Conservation (phyloP, 2,888 invertebrate species). For the Mythimna albipuncta region DNA sequence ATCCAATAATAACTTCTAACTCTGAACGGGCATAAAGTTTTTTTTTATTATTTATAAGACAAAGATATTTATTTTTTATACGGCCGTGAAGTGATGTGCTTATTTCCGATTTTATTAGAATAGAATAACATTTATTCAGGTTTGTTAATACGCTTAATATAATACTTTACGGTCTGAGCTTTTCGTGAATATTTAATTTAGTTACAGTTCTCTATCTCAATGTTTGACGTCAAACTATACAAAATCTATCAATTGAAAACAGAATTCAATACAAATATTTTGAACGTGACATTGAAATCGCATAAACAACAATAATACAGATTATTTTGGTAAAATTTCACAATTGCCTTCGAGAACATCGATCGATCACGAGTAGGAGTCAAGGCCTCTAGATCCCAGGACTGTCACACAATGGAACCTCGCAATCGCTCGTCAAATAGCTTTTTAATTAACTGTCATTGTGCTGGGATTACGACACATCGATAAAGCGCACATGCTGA, state of each 20-base stretch:
- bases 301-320: conserved; percentile 47
- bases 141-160: neutral
- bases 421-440: conserved; percentile 77
- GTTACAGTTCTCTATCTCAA: conserved; percentile 14
- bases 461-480: conserved; percentile 68
- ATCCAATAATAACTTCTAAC: conserved; percentile 32
- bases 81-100: neutral
- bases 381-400: conserved; percentile 74
- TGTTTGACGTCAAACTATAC: conserved; percentile 52
- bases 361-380: conserved; percentile 62
- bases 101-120: conserved; percentile 34
- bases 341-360: conserved; percentile 57
- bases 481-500: conserved; percentile 19
- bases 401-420: conserved; percentile 71
- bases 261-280: conserved; percentile 43
- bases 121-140: no score
- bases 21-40: conserved; percentile 3
- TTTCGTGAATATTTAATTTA: conserved; percentile 38
- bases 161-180: conserved; percentile 23
- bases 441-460: conserved; percentile 80
- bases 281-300: conserved; percentile 58
- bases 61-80: neutral
- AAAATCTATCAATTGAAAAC: conserved; percentile 49
- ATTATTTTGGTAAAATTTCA: conserved; percentile 60
- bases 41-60: conserved; percentile 26